Percentiles rank a stretch among this genome's conserved stretches.
Evolutionary conservation across 2,888 invertebrate genomes (phyloP).

Genomic region (Seira ritae): DNA sequence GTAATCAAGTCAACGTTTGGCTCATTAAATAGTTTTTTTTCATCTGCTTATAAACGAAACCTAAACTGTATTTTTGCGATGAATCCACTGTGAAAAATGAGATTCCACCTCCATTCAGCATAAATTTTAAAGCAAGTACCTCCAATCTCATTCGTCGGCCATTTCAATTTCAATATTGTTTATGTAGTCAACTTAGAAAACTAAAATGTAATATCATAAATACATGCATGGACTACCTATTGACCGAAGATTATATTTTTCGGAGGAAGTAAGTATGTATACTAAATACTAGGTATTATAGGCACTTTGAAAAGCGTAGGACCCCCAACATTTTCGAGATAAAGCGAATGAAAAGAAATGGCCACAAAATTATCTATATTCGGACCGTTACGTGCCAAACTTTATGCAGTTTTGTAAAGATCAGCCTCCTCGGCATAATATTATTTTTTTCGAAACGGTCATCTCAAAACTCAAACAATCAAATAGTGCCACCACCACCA

Average conservation of each 20-base stretch:
- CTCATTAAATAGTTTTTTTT: conserved; percentile 45
- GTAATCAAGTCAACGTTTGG: conserved; percentile 58
- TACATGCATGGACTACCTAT: neutral
- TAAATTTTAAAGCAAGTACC: conserved; percentile 13
- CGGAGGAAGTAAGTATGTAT: neutral
- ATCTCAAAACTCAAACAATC: neutral
- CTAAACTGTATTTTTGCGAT: neutral
- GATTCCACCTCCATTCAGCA: neutral
- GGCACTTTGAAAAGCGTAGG: neutral
- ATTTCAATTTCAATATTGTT: conserved; percentile 28
- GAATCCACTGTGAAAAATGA: conserved; percentile 26
- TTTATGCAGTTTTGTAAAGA: neutral
- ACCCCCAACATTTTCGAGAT: neutral
- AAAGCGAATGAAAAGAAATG: conserved; percentile 7
- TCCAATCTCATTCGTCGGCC: conserved; percentile 19
- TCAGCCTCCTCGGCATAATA: too few relatives aligned
- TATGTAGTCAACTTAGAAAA: neutral
- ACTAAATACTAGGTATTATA: neutral
- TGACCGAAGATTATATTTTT: conserved; percentile 2
- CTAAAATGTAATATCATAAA: neutral
- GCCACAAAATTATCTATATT: conserved; percentile 2
- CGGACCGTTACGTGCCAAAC: conserved; percentile 6
- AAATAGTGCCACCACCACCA: too few relatives aligned
- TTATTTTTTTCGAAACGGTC: neutral
- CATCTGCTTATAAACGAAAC: neutral